Evolutionary conservation across 2,888 invertebrate genomes (phyloP), one percentile per base, ranked within the genome.

Genomic region (Troides aeacus): DNA sequence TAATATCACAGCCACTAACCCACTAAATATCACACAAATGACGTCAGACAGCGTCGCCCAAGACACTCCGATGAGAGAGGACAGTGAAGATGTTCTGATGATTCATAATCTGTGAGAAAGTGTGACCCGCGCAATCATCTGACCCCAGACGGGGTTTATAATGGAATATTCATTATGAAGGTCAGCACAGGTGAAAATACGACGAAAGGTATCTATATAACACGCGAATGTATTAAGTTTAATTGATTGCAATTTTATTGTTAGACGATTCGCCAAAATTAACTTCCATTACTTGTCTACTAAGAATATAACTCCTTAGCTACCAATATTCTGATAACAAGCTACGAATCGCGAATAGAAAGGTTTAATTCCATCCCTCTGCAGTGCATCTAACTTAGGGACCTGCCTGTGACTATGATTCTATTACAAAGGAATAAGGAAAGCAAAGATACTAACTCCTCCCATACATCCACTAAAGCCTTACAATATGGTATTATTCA

Each of bases 21-120:
- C 71, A 72, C 72, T 64, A 57, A 30, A 36, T 56, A 61, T 61
- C 56, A 24, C 30, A 46, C 24, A 21, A 21, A 21, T 68, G 69
- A 69, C 69, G 69, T 65, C 62, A 68, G 63, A 62, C 68, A 23
- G 8, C 65, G 42, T n/a, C 7, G 46, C 30, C 17, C 23, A n/a
- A 46, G 46, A 42, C 21, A 39, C 15, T 42, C 39, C 30, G 64
- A 42, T 62, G 62, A 67, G 72, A 72, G 62, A 73, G 72, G 72
- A 68, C 50, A 62, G 61, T 70, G 66, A 57, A 62, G 23, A 60
- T 46, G 24, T 50, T 23, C 18, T n/a, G 21, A 36, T 67, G 59
- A 64, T 21, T 61, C 65, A 73, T 57, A 75, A 74, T 66, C 70
- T 72, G 74, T 73, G 76, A 73, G 81, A 81, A 81, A 81, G 80